These are phyloP conservation scores for Leptogaster cylindrica DNA, from an alignment of 2,888 invertebrate species.

Conservation along the genomic window DNA sequence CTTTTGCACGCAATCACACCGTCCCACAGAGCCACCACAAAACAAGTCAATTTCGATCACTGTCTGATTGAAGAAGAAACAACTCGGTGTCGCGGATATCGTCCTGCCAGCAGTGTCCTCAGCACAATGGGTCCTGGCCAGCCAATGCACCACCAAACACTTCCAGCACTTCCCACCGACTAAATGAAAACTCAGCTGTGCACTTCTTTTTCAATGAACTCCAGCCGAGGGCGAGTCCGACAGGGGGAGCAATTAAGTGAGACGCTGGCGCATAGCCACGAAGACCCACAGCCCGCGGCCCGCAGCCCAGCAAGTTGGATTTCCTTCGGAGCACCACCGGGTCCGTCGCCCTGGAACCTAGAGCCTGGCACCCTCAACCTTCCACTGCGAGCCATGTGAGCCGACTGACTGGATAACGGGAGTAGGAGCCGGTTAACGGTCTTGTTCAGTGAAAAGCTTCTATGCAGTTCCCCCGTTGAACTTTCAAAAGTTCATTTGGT, in stretches of 20 bases:
- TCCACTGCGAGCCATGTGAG: background rate
- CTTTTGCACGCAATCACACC: constrained; percentile 37
- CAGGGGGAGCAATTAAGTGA: constrained; percentile 15
- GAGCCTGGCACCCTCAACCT: constrained; percentile 11
- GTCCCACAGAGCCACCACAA: background rate
- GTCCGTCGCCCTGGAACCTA: constrained; percentile 4
- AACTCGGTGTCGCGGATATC: background rate
- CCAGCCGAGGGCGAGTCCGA: constrained; percentile 42
- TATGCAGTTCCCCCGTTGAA: background rate
- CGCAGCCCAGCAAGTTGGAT: background rate
- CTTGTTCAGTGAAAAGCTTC: constrained; percentile 8
- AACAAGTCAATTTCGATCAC: too few species aligned
- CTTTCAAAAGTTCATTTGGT: background rate
- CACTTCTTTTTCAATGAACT: constrained; percentile 61
- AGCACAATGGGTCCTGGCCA: background rate
- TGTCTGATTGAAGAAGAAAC: too few species aligned
- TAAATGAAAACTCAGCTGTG: constrained; percentile 60
- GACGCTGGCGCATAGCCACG: constrained; percentile 21
- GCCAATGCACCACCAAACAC: constrained; percentile 52
- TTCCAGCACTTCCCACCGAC: constrained; percentile 60
- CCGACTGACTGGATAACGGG: constrained; percentile 1
- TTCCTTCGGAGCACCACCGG: background rate
- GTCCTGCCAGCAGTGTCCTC: background rate
- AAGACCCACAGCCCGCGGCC: background rate
- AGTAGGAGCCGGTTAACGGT: constrained; percentile 1